A percentile compares a stretch with the other conserved stretches of the same genome.
Conservation (phyloP, 1,140 invertebrate species). For the Drosophila littoralis region DNA sequence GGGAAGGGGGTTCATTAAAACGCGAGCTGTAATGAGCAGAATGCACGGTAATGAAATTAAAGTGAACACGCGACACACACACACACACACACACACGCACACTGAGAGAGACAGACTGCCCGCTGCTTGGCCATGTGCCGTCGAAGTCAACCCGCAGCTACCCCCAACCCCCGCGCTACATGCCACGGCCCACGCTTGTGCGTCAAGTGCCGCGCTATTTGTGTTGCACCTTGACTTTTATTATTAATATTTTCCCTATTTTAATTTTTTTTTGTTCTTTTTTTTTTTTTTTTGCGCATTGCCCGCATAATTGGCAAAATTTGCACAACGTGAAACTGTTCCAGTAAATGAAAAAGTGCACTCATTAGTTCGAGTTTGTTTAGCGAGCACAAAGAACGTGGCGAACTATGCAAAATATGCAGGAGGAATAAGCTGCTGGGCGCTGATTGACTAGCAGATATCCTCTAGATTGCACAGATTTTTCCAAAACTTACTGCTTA, state of each 20-base stretch:
- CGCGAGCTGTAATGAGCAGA: constrained; percentile 75
- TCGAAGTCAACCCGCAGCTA: constrained; percentile 12
- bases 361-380: constrained; percentile 80
- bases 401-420: constrained; percentile 37
- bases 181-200: constrained; percentile 20
- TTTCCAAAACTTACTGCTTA: no score
- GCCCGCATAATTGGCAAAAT: constrained; percentile 78
- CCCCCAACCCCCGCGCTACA: constrained; percentile 12
- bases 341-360: constrained; percentile 59
- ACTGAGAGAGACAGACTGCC: constrained; percentile 56
- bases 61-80: constrained; percentile 64
- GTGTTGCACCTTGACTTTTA: constrained; percentile 73
- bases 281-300: constrained; percentile 28
- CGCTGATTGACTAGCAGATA: background rate
- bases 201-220: constrained; percentile 77
- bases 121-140: constrained; percentile 69
- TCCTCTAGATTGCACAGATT: background rate
- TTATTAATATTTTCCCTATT: constrained; percentile 36
- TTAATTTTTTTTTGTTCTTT: constrained; percentile 2
- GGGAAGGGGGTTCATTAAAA: constrained; percentile 70
- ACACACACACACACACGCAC: background rate
- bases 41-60: constrained; percentile 79
- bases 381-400: constrained; percentile 53
- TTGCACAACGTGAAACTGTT: constrained; percentile 61
- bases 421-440: constrained; percentile 6